Conservation (phyloP, 2,888 invertebrate genomes). For the Plagodis pulveraria region DNA sequence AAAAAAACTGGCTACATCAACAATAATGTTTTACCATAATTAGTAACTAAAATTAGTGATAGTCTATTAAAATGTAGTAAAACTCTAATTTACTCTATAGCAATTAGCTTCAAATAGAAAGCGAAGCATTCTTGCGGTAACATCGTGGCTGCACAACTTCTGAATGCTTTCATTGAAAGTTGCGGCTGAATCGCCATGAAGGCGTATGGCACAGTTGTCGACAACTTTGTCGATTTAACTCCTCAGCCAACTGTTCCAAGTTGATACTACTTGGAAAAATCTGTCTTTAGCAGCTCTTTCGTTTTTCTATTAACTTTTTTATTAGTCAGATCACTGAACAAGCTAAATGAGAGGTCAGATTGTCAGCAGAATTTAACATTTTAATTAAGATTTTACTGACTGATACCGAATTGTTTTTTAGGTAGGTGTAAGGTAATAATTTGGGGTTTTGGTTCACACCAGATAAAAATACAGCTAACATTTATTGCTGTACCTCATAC, state of each 20-base stretch:
- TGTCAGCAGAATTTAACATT: conserved; percentile 30
- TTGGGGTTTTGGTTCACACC: background rate
- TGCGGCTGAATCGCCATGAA: conserved; percentile 61
- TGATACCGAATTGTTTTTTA: background rate
- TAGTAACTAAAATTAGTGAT: too few species aligned
- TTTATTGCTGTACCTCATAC: too few species aligned
- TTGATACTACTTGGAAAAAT: conserved; percentile 42
- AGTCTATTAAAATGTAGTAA: too few species aligned
- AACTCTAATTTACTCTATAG: background rate
- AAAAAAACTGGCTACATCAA: too few species aligned
- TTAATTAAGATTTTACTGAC: conserved; percentile 4
- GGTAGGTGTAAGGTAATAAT: background rate
- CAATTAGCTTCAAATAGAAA: background rate
- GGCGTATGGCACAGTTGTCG: conserved; percentile 62
- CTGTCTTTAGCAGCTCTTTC: conserved; percentile 20
- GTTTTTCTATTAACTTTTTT: conserved; percentile 31
- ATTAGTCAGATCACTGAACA: conserved; percentile 32
- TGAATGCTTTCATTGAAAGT: conserved; percentile 74
- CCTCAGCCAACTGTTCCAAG: conserved; percentile 50
- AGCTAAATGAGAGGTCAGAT: conserved; percentile 19
- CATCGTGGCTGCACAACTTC: conserved; percentile 58
- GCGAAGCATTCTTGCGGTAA: conserved; percentile 26
- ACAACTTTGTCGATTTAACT: conserved; percentile 73
- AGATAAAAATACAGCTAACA: too few species aligned
- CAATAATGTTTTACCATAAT: too few species aligned